These are phyloP conservation scores for Hippocampus mohnikei DNA, from an alignment of 2,113 vertebrate species.

Conservation along the genomic window DNA sequence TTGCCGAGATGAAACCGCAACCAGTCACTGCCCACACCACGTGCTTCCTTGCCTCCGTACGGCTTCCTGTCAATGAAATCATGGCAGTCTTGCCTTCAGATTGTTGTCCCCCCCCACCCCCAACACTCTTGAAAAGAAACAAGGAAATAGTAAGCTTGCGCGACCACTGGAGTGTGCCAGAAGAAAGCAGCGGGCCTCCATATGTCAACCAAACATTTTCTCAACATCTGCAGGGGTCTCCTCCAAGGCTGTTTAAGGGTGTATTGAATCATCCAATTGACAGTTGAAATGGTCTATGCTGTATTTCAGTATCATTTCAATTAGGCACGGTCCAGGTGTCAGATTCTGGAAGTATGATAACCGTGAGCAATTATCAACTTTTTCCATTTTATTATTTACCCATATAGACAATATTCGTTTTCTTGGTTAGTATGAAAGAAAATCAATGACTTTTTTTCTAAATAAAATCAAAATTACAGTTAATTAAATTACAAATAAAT, in stretches of 20 bases:
- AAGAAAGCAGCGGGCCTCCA: constrained; percentile 21
- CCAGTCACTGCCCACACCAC: constrained; percentile 8
- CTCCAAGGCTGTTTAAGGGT: constrained; percentile 12
- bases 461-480: too few relatives aligned
- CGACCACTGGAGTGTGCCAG: constrained; percentile 21
- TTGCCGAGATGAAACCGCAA: constrained; percentile 26
- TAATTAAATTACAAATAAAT: too few relatives aligned
- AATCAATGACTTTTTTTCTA: too few relatives aligned
- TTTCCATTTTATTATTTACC: too few relatives aligned
- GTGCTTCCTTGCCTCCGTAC: constrained; percentile 1
- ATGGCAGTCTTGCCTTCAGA: neutral
- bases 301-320: too few relatives aligned
- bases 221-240: constrained; percentile 31
- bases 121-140: neutral
- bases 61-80: neutral
- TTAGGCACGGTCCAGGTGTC: too few relatives aligned
- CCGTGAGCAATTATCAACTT: too few relatives aligned
- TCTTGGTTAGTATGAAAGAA: too few relatives aligned
- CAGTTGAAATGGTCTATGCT: too few relatives aligned
- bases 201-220: constrained; percentile 43
- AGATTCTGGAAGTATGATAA: too few relatives aligned
- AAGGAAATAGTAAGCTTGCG: constrained; percentile 6
- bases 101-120: neutral
- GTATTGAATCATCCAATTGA: too few relatives aligned
- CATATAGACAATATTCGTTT: too few relatives aligned